phyloP scores from a whole-genome alignment of 2,113 vertebrate genomes.

The Rallus limicola region DNA sequence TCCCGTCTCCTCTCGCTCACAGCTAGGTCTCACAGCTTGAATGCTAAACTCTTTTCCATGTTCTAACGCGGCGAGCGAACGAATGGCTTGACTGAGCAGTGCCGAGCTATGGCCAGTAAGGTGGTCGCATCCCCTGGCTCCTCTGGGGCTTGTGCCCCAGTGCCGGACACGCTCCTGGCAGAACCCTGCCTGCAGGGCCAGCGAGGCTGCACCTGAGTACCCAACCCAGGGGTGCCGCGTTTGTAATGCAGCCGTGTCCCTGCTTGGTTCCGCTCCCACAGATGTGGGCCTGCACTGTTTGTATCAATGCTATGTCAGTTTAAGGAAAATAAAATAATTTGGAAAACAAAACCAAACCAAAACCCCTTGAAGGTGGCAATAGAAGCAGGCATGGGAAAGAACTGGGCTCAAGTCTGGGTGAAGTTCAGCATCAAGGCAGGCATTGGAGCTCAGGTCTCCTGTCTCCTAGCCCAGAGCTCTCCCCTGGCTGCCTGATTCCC shows the following conservation, averaged over 20 bases:
- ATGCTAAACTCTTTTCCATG: neutral
- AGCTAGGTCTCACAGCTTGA: neutral
- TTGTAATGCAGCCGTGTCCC: accelerated
- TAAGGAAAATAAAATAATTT: neutral
- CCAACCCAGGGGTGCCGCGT: neutral
- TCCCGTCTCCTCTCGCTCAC: neutral
- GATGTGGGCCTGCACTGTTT: neutral
- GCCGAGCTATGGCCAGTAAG: accelerated
- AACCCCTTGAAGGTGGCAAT: neutral
- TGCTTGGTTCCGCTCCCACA: accelerated
- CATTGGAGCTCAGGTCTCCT: neutral
- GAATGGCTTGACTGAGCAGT: neutral
- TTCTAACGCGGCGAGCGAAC: accelerated
- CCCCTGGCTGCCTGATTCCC: neutral
- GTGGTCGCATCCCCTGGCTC: neutral
- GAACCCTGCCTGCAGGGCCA: neutral
- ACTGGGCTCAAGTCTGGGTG: neutral
- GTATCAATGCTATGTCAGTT: accelerated
- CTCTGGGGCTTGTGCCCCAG: neutral
- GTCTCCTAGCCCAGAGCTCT: neutral
- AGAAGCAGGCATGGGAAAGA: neutral
- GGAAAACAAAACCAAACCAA: neutral
- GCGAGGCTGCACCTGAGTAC: accelerated
- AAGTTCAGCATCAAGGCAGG: neutral
- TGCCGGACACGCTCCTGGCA: accelerated